phyloP scores from a whole-genome alignment of 2,113 vertebrate genomes.

The Dascyllus trimaculatus region DNA sequence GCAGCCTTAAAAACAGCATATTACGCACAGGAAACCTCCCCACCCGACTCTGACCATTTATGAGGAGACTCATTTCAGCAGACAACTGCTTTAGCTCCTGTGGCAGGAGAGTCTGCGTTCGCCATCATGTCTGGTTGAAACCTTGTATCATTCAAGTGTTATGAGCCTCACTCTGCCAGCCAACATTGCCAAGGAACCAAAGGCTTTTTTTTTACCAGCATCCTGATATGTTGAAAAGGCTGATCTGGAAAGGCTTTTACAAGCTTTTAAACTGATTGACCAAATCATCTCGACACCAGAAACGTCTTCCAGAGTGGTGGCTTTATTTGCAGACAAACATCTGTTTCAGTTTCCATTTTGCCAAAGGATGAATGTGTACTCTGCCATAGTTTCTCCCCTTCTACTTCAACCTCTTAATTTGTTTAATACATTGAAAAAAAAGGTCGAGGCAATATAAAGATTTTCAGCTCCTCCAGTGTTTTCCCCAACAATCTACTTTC shows the following conservation, averaged over 20 bases:
- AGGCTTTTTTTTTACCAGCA: slow-evolving; percentile 62
- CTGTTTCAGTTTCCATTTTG: slow-evolving; percentile 53
- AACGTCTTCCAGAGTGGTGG: slow-evolving; percentile 30
- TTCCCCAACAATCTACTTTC: slow-evolving; percentile 44
- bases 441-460: slow-evolving; percentile 53
- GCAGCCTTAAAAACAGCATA: slow-evolving; percentile 54
- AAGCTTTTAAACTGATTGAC: slow-evolving; percentile 73
- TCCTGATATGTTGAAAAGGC: slow-evolving; percentile 67
- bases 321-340: slow-evolving; percentile 69
- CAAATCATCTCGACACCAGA: slow-evolving; percentile 47
- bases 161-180: slow-evolving; percentile 45
- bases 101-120: slow-evolving; percentile 47
- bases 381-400: slow-evolving; percentile 11
- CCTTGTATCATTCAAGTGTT: slow-evolving; percentile 50
- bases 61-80: slow-evolving; percentile 52
- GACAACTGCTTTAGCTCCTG: slow-evolving; percentile 70
- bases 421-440: slow-evolving; percentile 54
- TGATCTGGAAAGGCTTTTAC: slow-evolving; percentile 66
- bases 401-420: slow-evolving; percentile 50
- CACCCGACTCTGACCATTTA: slow-evolving; percentile 59
- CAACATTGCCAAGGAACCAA: slow-evolving; percentile 51
- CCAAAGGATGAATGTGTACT: slow-evolving; percentile 33
- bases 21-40: slow-evolving; percentile 46
- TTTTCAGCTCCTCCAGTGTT: slow-evolving; percentile 45
- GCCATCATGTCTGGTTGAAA: slow-evolving; percentile 49